Base-by-base conservation (phyloP, 1,140 invertebrate species). In the Habropoda laboriosa region DNA sequence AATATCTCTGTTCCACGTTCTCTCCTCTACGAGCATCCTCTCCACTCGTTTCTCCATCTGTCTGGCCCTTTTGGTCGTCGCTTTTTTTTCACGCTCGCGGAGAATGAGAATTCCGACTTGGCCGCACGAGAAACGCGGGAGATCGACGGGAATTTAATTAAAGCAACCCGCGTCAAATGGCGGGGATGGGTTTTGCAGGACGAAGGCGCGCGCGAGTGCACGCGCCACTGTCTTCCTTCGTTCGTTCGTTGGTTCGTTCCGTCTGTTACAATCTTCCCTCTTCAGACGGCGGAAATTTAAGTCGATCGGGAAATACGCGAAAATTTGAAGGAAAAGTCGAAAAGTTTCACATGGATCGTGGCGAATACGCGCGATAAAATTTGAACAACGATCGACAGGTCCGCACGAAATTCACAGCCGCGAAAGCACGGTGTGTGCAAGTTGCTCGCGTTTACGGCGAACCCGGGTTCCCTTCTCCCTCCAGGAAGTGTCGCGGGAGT, bases 121-220 rank as follows among this genome's bases (percentile, higher is more conserved):
- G 49, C 55, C 61, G 66, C 61, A 58, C 30, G 60, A 80, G 78
- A 84, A 85, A 84, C 82, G 63, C 83, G 67, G 67, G 67, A 81
- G 82, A 85, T 86, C 83, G 83, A 85, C 83, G 79, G 83, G 83
- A 86, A 86, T 86, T 86, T 86, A 86, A 86, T 86, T 86, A 86
- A 84, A 80, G 67, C 67, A 53, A 79, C 76, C 57, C 68, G 45
- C 71, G 58, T 72, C 47, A 63, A 72, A 72, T 72, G 66, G 75
- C 35, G 49, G 27, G 68, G 45, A n/a, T n/a, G 67, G 57, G 32
- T 16, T n/a, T 45, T 53, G 32, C n/a, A 40, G 49, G 32, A 61
- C 63, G 64, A 21, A 42, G 3, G 0, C 3, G 24, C 38, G 27
- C 7, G 16, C 27, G 40, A 12, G 16, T 27, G 30, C 10, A 12